A percentile compares a stretch with the other conserved stretches of the same genome.
Conservation (phyloP, 1,140 invertebrate genomes). For the Heliconius hewitsoni region DNA sequence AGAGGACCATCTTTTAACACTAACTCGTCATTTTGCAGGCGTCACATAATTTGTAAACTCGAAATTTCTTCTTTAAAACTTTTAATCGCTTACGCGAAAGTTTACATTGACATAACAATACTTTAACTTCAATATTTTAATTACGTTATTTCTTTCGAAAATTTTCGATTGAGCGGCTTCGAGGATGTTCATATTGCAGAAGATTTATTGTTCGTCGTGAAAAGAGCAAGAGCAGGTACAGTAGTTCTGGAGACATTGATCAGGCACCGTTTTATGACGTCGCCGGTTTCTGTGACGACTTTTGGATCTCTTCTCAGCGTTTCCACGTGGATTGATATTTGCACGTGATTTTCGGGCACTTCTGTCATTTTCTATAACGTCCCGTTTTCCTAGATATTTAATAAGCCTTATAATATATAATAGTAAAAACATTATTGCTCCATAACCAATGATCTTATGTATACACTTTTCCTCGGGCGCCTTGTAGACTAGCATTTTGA, state of each 20-base stretch:
- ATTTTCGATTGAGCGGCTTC: constrained; percentile 20
- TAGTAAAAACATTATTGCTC: constrained; percentile 13
- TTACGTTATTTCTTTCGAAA: constrained; percentile 29
- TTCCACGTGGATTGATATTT: not conserved
- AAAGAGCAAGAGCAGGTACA: not conserved
- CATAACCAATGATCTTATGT: constrained; percentile 26
- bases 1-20: constrained; percentile 22
- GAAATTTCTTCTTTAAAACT: constrained; percentile 27
- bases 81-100: constrained; percentile 39
- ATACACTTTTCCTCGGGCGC: constrained; percentile 23
- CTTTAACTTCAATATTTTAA: constrained; percentile 20
- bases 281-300: constrained; percentile 23
- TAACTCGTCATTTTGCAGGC: constrained; percentile 40
- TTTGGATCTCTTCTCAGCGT: constrained; percentile 5
- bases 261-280: not conserved
- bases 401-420: constrained; percentile 23
- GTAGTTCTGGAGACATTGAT: not conserved
- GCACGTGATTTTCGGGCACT: not conserved
- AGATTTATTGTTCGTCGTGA: not conserved
- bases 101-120: constrained; percentile 36
- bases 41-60: constrained; percentile 36
- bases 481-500: constrained; percentile 28
- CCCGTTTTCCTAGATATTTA: constrained; percentile 17
- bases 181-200: not conserved
- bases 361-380: not conserved